Evolutionary conservation across 2,113 vertebrate genomes (phyloP).

Genomic region (Limanda limanda): DNA sequence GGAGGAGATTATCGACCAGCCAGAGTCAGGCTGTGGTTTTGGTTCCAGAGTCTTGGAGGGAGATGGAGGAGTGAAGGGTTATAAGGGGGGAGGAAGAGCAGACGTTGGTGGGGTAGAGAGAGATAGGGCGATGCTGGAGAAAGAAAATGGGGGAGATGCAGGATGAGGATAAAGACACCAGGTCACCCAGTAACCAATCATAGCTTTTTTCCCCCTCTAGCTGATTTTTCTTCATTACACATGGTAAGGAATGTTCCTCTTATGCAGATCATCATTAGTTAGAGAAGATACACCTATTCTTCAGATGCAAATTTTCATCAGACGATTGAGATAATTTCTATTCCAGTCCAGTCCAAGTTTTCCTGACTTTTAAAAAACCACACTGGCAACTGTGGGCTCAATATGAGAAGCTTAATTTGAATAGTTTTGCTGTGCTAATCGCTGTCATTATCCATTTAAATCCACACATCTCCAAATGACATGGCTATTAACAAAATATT

Average conservation of each 20-base stretch:
- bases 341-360: neutral
- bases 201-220: neutral
- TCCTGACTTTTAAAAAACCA: neutral
- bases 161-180: neutral
- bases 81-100: neutral
- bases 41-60: slow-evolving; percentile 47
- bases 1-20: slow-evolving; percentile 66
- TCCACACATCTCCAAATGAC: neutral
- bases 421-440: neutral
- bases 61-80: neutral
- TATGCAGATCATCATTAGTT: neutral
- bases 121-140: neutral
- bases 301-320: neutral
- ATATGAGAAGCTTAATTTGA: neutral
- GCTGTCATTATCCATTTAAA: neutral
- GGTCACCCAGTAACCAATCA: neutral
- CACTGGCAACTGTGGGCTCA: neutral
- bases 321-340: neutral
- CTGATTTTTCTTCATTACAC: neutral
- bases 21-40: slow-evolving; percentile 32
- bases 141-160: neutral
- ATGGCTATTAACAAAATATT: neutral
- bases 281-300: neutral
- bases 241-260: neutral
- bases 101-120: neutral